Evolutionary conservation across 37 sponge, comb jelly and placozoan genomes (phyloP).

Genomic region (Crambe crambe): DNA sequence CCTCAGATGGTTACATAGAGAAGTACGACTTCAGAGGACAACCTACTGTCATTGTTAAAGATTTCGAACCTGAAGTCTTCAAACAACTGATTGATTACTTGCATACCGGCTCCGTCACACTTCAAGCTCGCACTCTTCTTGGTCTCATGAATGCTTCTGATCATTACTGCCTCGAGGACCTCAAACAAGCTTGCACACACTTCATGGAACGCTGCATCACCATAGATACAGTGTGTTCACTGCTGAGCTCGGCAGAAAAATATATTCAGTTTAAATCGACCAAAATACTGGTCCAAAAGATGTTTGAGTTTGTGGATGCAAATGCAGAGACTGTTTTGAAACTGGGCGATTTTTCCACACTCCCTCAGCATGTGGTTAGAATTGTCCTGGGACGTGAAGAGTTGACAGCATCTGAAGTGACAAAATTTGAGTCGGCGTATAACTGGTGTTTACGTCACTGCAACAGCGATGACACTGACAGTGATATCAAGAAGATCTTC

Average conservation of each 20-base stretch:
- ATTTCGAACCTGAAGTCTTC: constrained; percentile 92
- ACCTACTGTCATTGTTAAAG: constrained; percentile 50
- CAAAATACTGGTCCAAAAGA: constrained; percentile 79
- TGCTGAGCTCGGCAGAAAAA: constrained; percentile 86
- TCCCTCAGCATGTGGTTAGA: constrained; percentile 89
- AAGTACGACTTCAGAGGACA: constrained; percentile 49
- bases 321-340: constrained; percentile 83
- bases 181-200: constrained; percentile 83
- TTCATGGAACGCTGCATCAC: constrained; percentile 77
- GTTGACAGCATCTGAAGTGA: constrained; percentile 66
- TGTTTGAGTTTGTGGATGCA: constrained; percentile 91
- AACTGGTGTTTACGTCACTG: constrained; percentile 59
- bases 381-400: constrained; percentile 89
- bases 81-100: constrained; percentile 87
- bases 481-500: constrained; percentile 55
- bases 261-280: constrained; percentile 95
- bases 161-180: constrained; percentile 89
- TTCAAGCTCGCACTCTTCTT: constrained; percentile 84
- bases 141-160: constrained; percentile 96
- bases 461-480: constrained; percentile 25
- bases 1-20: constrained; percentile 52
- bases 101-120: constrained; percentile 83
- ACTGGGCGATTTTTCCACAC: constrained; percentile 63
- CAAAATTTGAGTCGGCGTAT: constrained; percentile 85
- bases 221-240: constrained; percentile 82